A percentile compares a stretch with the other conserved stretches of the same genome.
phyloP scores from a whole-genome alignment of 2,797 vertebrate species.

The Gadopsis marmoratus region DNA sequence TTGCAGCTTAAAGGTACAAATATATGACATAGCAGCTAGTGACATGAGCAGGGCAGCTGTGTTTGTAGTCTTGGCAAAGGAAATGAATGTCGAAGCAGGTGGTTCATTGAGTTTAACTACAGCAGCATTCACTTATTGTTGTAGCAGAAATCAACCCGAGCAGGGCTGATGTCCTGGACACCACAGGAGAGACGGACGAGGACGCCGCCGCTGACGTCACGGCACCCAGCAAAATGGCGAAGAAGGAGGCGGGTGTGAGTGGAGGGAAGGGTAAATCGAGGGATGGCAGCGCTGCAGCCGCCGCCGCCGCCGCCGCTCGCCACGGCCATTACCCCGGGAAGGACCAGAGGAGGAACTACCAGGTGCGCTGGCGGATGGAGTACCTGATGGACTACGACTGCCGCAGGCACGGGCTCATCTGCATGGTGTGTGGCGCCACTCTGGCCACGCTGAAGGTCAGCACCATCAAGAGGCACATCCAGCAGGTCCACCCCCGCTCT shows the following conservation, averaged over 20 bases:
- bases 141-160: conserved; percentile 58
- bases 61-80: neutral
- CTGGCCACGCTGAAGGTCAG: conserved; percentile 90
- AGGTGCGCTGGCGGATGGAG: conserved; percentile 90
- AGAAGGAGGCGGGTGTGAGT: conserved; percentile 25
- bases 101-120: neutral
- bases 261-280: conserved; percentile 41
- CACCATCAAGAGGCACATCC: conserved; percentile 91
- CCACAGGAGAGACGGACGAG: conserved; percentile 29
- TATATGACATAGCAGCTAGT: neutral
- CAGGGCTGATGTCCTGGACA: conserved; percentile 26
- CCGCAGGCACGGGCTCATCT: conserved; percentile 88
- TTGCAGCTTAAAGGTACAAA: neutral
- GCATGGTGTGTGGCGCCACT: conserved; percentile 89
- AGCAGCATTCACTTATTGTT: conserved; percentile 4
- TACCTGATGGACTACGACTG: conserved; percentile 95
- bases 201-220: conserved; percentile 34
- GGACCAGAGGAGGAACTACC: conserved; percentile 91
- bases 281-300: neutral
- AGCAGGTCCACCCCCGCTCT: conserved; percentile 92
- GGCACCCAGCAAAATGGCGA: conserved; percentile 49
- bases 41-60: neutral
- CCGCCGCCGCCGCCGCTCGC: conserved; percentile 33
- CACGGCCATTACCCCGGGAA: conserved; percentile 87
- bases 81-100: neutral